phyloP scores from a whole-genome alignment of 2,113 vertebrate species.

The Triplophysa tibetana region DNA sequence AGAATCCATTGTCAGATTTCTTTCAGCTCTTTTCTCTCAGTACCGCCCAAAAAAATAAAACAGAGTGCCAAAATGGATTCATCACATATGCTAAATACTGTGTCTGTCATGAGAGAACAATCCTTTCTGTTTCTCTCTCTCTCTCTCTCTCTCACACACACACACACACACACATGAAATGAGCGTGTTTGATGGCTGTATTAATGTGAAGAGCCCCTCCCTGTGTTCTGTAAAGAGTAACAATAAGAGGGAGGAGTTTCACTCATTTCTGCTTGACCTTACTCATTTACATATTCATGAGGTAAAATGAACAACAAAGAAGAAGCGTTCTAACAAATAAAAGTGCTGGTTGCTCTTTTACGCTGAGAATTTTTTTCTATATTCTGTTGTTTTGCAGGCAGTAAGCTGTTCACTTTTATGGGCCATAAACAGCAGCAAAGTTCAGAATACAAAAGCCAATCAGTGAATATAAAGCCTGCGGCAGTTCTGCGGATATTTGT shows the following conservation, averaged over 20 bases:
- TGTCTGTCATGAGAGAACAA: slow-evolving; percentile 6
- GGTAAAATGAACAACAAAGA: slow-evolving; percentile 25
- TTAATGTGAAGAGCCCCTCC: slow-evolving; percentile 10
- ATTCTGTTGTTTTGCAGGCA: slow-evolving; percentile 15
- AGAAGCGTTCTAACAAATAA: slow-evolving; percentile 26
- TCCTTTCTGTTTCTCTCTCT: background rate
- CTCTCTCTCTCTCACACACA: too few species aligned
- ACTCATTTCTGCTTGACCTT: slow-evolving; percentile 64
- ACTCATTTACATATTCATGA: slow-evolving; percentile 61
- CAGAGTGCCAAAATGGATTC: slow-evolving; percentile 32
- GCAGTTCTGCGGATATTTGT: background rate
- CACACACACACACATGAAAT: slow-evolving; percentile 6
- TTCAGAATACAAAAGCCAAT: slow-evolving; percentile 7
- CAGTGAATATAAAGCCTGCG: slow-evolving; percentile 16
- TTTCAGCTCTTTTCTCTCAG: slow-evolving; percentile 19
- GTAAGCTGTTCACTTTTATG: slow-evolving; percentile 22
- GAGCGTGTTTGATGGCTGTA: slow-evolving; percentile 23
- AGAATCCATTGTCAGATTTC: slow-evolving; percentile 66
- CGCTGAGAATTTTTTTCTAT: slow-evolving; percentile 26
- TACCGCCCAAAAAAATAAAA: slow-evolving; percentile 13
- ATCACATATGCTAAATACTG: slow-evolving; percentile 37
- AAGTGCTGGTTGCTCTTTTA: slow-evolving; percentile 34
- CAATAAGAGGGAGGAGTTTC: slow-evolving; percentile 57
- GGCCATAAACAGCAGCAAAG: slow-evolving; percentile 24
- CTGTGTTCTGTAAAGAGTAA: slow-evolving; percentile 10